Evolutionary conservation across 2,888 invertebrate species (phyloP), one percentile per base, ranked within the genome.

Genomic region (Chloromyia formosa): DNA sequence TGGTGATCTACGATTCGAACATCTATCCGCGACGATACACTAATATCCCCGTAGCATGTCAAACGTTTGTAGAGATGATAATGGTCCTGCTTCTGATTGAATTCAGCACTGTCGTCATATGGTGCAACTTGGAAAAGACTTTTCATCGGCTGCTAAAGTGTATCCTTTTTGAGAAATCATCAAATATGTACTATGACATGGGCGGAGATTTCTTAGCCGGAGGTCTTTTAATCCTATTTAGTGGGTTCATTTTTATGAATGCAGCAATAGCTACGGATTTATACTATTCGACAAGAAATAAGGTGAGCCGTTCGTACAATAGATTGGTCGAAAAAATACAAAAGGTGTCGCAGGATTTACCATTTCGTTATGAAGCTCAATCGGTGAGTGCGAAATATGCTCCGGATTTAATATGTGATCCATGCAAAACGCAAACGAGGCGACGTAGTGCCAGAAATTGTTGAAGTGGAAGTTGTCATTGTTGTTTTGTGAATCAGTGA

Each of bases 151-250:
- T 75, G 9, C 53, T 77, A 9, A 77, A 78, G 71, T 76, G 72
- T 45, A 66, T 76, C 7, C 60, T 78, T 3, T 61, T 75, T 40
- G 75, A 78, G 42, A 54, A 23, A 1, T 22, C 73, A 1, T 72
- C 72, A 14, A 76, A 76, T 60, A 69, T 78, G 58, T 78, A 78
- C 61, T 75, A 77, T 45, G 76, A 77, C 27, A 75, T 78, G 74
- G 77, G 77, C 20, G 78, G 78, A n/a, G 78, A 78, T 60, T 66
- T 71, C 14, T 40, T 78, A 14, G 66, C 74, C 16, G 77, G 76
- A 9, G 61, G 74, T 54, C 4, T 77, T 22, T 40, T 78, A 10
- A 76, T 74, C 2, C 1, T 73, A 14, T 53, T 64, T 2, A 78
- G 77, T 73, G 27, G 69, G n/a, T 76, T 64, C 20, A 71, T 77